Evolutionary conservation across 2,113 vertebrate species (phyloP).

Genomic region (Fregetta grallaria): DNA sequence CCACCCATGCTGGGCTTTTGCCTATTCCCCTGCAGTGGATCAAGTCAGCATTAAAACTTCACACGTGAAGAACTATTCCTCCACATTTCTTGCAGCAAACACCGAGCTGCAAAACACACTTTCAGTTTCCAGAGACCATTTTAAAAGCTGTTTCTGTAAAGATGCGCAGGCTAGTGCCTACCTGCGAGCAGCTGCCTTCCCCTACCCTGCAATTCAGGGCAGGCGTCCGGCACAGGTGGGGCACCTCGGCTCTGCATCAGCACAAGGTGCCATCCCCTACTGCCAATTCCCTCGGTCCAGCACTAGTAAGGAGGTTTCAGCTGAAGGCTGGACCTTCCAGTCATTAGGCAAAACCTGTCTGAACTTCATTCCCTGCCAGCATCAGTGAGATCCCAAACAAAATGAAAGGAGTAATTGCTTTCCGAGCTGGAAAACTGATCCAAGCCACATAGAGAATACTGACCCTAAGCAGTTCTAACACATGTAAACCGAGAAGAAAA

Average conservation of each 20-base stretch:
- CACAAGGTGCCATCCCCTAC: neutral
- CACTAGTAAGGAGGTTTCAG: neutral
- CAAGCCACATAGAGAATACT: neutral
- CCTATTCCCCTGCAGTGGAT: neutral
- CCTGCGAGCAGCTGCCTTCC: neutral
- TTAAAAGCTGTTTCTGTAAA: neutral
- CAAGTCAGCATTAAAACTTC: neutral
- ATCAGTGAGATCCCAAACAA: neutral
- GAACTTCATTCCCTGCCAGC: neutral
- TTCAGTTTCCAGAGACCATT: neutral
- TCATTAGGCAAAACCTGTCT: neutral
- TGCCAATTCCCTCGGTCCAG: neutral
- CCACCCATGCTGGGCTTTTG: neutral
- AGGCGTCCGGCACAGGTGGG: neutral
- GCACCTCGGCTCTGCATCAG: neutral
- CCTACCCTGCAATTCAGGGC: neutral
- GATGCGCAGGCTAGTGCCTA: rapidly evolving
- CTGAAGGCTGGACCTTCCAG: neutral
- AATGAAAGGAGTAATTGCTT: slow-evolving; percentile 35
- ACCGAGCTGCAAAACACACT: rapidly evolving
- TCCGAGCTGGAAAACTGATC: neutral
- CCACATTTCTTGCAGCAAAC: neutral
- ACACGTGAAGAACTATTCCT: neutral
- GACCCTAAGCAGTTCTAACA: slow-evolving; percentile 8
- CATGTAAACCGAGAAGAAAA: neutral